Conservation (phyloP, 2,797 vertebrate species). For the Simalia tracyae region DNA sequence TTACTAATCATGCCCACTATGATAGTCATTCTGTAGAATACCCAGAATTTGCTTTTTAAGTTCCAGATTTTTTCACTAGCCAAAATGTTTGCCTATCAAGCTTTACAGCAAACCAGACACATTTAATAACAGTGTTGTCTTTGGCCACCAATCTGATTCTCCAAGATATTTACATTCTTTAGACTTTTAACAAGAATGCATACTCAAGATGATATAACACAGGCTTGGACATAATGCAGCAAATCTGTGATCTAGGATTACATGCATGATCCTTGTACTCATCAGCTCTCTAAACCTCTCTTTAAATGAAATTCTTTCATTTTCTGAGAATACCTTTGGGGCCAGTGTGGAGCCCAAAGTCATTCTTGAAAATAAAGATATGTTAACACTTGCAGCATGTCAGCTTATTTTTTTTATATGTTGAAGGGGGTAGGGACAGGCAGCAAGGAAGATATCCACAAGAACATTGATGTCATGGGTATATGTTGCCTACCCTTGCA, state of each 20-base stretch:
- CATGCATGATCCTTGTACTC: background rate
- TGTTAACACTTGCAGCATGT: background rate
- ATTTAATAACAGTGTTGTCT: background rate
- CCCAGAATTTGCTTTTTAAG: background rate
- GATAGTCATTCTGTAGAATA: too few species aligned
- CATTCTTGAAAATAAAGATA: background rate
- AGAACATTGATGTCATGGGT: background rate
- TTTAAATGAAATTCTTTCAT: background rate
- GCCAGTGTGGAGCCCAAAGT: background rate
- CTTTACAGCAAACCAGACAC: background rate
- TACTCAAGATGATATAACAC: background rate
- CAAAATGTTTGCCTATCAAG: background rate
- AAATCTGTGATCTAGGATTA: constrained; percentile 1
- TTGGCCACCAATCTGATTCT: background rate
- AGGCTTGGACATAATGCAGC: background rate
- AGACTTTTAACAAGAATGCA: background rate
- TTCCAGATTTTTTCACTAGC: background rate
- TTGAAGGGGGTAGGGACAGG: background rate
- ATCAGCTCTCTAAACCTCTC: constrained; percentile 2
- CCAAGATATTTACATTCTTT: background rate
- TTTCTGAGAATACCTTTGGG: background rate
- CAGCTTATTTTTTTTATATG: background rate
- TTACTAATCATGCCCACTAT: background rate
- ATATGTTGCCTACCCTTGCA: background rate
- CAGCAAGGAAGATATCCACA: background rate